A percentile compares a stretch with the other conserved stretches of the same genome.
Conservation (phyloP, 37 sponge, comb jelly and placozoan genomes). For the Halisarca cf. caerulea region DNA sequence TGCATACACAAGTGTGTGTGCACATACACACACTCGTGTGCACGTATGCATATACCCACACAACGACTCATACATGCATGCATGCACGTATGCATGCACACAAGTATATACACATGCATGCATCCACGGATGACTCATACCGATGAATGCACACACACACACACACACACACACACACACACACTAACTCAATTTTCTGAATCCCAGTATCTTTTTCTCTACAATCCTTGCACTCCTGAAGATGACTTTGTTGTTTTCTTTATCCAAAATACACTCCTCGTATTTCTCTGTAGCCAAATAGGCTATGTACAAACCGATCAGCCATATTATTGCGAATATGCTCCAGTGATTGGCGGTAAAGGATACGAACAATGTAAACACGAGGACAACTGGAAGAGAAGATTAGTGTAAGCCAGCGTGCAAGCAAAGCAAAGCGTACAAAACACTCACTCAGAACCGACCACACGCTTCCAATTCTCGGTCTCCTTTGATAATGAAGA, state of each 20-base stretch:
- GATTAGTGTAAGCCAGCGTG: not conserved
- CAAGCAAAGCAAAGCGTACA: not conserved
- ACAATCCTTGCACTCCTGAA: not conserved
- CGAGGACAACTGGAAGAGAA: slow-evolving; percentile 8
- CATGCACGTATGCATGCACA: too few species aligned
- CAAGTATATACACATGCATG: too few species aligned
- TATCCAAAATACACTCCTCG: slow-evolving; percentile 24
- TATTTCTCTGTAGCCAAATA: slow-evolving; percentile 29
- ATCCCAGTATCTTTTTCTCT: not conserved
- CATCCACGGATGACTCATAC: not conserved
- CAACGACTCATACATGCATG: too few species aligned
- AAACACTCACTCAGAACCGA: not conserved
- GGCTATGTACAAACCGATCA: not conserved
- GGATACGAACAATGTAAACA: slow-evolving; percentile 1
- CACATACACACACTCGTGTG: too few species aligned
- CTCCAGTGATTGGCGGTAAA: not conserved
- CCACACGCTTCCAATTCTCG: not conserved
- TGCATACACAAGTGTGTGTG: too few species aligned
- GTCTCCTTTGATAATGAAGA: slow-evolving; percentile 16
- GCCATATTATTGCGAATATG: not conserved
- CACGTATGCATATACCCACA: too few species aligned
- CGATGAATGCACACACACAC: not conserved
- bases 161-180: not conserved
- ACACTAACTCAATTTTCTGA: slow-evolving; percentile 7
- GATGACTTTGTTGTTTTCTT: not conserved